phyloP scores from a whole-genome alignment of 2,113 vertebrate species.

The Chloebia gouldiae region DNA sequence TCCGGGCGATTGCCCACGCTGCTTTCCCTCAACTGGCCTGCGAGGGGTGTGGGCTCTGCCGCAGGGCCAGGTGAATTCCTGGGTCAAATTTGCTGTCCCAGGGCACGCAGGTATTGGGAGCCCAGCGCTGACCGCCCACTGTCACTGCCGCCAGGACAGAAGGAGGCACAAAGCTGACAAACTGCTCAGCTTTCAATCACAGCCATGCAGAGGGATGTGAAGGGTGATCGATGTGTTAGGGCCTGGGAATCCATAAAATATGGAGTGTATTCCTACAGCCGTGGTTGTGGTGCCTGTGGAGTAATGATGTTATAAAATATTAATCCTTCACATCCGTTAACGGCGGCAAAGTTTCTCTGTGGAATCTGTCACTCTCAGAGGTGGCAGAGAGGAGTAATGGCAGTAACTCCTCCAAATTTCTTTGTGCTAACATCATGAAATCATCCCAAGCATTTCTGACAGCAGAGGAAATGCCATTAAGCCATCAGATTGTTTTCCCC shows the following conservation, averaged over 20 bases:
- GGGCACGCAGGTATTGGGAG: accelerated
- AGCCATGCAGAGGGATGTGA: neutral
- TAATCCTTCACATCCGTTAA: neutral
- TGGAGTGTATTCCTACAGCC: neutral
- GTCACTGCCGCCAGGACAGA: neutral
- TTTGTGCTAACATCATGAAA: neutral
- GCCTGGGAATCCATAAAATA: neutral
- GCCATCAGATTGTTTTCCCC: neutral
- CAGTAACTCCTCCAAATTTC: neutral
- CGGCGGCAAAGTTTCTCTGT: neutral
- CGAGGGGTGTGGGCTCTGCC: neutral
- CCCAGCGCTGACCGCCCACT: neutral
- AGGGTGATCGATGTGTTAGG: accelerated
- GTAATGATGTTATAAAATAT: slow-evolving; percentile 3
- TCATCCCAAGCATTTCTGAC: neutral
- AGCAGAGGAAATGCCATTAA: neutral
- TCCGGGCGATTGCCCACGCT: neutral
- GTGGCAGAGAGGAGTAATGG: neutral
- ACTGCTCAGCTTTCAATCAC: neutral
- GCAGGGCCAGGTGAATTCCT: neutral
- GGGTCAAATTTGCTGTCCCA: accelerated
- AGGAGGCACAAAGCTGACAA: neutral
- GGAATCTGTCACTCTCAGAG: neutral
- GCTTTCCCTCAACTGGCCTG: neutral
- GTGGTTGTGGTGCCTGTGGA: neutral